Conservation (phyloP, 2,113 vertebrate species). For the Fulica atra region DNA sequence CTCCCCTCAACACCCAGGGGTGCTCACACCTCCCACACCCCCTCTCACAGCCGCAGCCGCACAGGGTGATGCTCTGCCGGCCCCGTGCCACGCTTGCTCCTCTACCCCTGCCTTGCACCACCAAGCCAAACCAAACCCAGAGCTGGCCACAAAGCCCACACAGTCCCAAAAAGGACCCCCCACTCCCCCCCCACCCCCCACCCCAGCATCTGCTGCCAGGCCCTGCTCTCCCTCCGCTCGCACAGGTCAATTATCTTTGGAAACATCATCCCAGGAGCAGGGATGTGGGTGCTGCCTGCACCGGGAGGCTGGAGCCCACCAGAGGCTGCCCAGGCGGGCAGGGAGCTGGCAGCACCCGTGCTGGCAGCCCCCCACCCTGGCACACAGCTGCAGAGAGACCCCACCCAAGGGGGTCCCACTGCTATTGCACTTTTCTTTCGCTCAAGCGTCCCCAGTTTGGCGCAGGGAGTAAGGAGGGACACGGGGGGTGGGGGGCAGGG, state of each 20-base stretch:
- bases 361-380: background rate
- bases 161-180: background rate
- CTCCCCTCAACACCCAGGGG: background rate
- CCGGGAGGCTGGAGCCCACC: background rate
- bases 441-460: slow-evolving; percentile 20
- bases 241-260: background rate
- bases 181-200: too few relatives aligned
- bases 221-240: background rate
- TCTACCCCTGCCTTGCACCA: rapidly evolving
- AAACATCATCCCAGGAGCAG: background rate
- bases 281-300: background rate
- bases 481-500: background rate
- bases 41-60: background rate
- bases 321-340: background rate
- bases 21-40: background rate
- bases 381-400: background rate
- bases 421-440: slow-evolving; percentile 69
- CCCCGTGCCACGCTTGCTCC: background rate
- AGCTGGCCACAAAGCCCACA: background rate
- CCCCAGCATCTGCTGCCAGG: background rate
- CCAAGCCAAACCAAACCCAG: background rate
- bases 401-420: background rate
- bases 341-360: background rate
- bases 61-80: background rate
- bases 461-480: background rate